Percentiles rank a stretch among this genome's conserved stretches.
These are phyloP conservation scores for Physocephala rufipes DNA, from an alignment of 2,888 invertebrate species.

Conservation along the genomic window DNA sequence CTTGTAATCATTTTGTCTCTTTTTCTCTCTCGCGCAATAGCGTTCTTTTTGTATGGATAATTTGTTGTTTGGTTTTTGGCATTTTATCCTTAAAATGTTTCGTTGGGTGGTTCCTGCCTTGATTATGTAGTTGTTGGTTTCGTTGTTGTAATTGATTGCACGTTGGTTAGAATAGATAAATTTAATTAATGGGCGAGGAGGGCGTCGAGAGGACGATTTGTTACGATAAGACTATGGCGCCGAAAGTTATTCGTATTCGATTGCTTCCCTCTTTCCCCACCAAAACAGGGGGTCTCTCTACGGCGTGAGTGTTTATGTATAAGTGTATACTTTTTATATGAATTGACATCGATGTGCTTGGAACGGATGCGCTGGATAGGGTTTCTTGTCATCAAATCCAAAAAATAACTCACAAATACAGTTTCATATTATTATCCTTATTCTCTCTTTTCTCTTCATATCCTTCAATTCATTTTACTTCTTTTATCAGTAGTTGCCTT, in stretches of 20 bases:
- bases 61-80: slow-evolving; percentile 7
- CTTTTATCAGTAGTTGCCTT: too few relatives aligned
- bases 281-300: not conserved
- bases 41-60: not conserved
- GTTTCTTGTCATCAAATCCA: not conserved
- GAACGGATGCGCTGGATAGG: slow-evolving; percentile 30
- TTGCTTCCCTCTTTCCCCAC: too few relatives aligned
- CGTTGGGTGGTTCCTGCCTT: not conserved
- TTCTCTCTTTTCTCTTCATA: not conserved
- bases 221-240: slow-evolving; percentile 18
- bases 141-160: not conserved
- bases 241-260: not conserved
- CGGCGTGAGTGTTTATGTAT: not conserved
- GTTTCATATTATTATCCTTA: too few relatives aligned
- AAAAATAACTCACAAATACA: too few relatives aligned
- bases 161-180: not conserved
- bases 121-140: slow-evolving; percentile 1
- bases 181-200: not conserved
- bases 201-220: not conserved
- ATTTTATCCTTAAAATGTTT: not conserved
- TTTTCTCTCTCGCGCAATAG: not conserved
- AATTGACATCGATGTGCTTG: slow-evolving; percentile 14
- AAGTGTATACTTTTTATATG: slow-evolving; percentile 6
- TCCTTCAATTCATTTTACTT: not conserved
- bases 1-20: not conserved